These are phyloP conservation scores for Dendrocopos noguchii DNA, from an alignment of 2,113 vertebrate species.

Conservation along the genomic window DNA sequence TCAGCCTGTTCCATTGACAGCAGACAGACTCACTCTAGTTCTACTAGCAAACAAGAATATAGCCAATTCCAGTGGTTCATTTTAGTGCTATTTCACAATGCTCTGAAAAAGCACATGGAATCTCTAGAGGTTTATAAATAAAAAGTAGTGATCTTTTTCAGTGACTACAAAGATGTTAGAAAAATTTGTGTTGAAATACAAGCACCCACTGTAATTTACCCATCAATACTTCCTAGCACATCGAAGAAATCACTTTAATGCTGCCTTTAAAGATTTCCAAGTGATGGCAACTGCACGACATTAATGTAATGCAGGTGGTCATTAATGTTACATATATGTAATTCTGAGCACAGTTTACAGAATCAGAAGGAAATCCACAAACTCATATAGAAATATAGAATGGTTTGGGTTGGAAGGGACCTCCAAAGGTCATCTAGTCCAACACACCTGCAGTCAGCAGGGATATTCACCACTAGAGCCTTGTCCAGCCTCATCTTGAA, in stretches of 20 bases:
- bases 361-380: neutral
- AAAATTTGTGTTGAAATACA: neutral
- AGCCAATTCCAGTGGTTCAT: neutral
- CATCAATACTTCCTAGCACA: neutral
- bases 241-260: neutral
- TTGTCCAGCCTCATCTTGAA: too few species aligned
- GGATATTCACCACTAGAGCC: too few species aligned
- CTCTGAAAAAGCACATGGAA: neutral
- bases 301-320: neutral
- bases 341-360: neutral
- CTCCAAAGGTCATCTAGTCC: too few species aligned
- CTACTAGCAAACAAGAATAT: neutral
- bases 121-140: neutral
- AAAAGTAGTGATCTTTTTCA: neutral
- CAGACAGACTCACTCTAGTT: neutral
- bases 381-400: neutral
- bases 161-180: neutral
- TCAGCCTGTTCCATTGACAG: neutral
- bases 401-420: too few species aligned
- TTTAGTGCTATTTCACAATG: neutral
- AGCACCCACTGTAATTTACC: neutral
- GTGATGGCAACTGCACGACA: neutral
- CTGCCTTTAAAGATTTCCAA: neutral
- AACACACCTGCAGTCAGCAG: too few species aligned
- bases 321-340: neutral